Percentiles rank a stretch among this genome's conserved stretches.
Evolutionary conservation across 1,140 invertebrate species (phyloP).

Genomic region (Cydia splendana): DNA sequence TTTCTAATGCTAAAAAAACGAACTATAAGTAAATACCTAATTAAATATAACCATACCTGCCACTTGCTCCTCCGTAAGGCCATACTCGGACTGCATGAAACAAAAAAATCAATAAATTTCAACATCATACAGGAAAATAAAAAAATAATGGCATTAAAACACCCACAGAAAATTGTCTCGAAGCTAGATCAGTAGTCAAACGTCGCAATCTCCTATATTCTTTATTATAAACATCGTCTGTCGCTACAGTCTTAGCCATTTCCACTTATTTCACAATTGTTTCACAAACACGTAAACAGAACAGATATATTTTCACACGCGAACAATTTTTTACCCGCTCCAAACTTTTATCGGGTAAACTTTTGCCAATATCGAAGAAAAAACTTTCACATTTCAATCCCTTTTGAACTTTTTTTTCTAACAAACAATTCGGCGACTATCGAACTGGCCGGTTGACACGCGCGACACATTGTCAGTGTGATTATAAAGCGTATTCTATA

Average conservation of each 20-base stretch:
- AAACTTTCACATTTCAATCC: constrained; percentile 33
- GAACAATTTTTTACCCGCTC: constrained; percentile 31
- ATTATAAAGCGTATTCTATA: constrained; percentile 69
- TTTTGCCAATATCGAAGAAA: constrained; percentile 45
- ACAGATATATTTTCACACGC: constrained; percentile 20
- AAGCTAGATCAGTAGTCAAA: constrained; percentile 82
- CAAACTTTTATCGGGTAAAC: constrained; percentile 40
- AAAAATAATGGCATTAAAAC: constrained; percentile 35
- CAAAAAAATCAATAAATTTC: constrained; percentile 42
- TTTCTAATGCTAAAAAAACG: too few relatives aligned
- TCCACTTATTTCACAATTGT: constrained; percentile 35
- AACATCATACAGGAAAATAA: constrained; percentile 29
- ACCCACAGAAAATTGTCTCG: constrained; percentile 82
- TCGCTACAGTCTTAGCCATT: constrained; percentile 55
- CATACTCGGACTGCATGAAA: constrained; percentile 89
- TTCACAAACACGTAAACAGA: constrained; percentile 31
- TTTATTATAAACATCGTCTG: constrained; percentile 81
- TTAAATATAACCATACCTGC: constrained; percentile 80
- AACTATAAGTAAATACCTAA: too few relatives aligned
- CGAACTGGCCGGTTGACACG: constrained; percentile 49
- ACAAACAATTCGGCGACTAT: constrained; percentile 33
- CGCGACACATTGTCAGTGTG: constrained; percentile 65
- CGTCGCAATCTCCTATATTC: constrained; percentile 83
- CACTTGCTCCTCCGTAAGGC: constrained; percentile 91
- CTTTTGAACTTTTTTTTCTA: constrained; percentile 11